Conservation (phyloP, 2,113 vertebrate species). For the Camarhynchus parvulus region DNA sequence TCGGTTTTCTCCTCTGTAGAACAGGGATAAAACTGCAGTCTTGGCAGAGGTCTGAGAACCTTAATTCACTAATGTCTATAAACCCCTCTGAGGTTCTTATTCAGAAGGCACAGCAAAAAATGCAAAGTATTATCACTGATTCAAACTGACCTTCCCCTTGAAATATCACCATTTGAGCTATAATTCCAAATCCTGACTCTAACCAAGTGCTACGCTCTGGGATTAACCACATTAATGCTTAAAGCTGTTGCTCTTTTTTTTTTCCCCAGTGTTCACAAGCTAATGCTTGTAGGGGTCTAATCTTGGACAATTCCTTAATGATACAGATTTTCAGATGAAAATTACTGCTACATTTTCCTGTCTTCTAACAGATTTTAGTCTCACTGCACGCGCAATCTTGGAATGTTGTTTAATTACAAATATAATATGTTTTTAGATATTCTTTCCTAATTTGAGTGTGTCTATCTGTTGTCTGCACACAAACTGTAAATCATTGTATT, state of each 20-base stretch:
- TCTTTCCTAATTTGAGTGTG: constrained; percentile 24
- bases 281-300: constrained; percentile 66
- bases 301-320: constrained; percentile 73
- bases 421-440: neutral
- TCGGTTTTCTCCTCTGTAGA: neutral
- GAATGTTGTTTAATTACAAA: constrained; percentile 46
- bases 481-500: constrained; percentile 60
- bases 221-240: constrained; percentile 77
- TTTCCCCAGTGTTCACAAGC: constrained; percentile 41
- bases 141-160: constrained; percentile 75
- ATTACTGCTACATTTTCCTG: constrained; percentile 39
- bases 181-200: constrained; percentile 74
- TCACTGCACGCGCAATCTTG: neutral
- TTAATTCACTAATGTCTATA: constrained; percentile 66
- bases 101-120: constrained; percentile 45
- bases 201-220: constrained; percentile 68
- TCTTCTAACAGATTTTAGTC: constrained; percentile 28
- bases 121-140: constrained; percentile 65
- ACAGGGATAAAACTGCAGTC: constrained; percentile 33
- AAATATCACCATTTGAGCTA: constrained; percentile 75
- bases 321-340: constrained; percentile 69
- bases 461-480: constrained; percentile 41
- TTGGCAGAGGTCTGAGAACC: constrained; percentile 54
- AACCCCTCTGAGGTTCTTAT: constrained; percentile 61
- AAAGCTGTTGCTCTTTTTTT: constrained; percentile 72